A percentile compares a stretch with the other conserved stretches of the same genome.
Evolutionary conservation across 2,797 vertebrate genomes (phyloP).

Genomic region (Coregonus suidteri): DNA sequence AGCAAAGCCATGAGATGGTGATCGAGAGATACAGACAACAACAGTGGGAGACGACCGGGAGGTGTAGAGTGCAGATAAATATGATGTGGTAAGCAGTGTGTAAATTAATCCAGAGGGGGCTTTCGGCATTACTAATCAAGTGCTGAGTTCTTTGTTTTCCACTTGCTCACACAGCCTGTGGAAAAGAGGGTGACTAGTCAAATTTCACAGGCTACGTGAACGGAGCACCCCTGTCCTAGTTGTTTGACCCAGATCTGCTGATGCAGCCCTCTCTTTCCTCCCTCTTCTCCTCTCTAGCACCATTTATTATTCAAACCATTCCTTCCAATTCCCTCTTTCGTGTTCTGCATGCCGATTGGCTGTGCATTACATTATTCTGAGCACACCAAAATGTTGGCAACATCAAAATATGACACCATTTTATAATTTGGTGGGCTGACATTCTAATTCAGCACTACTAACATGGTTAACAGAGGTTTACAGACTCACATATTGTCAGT

Average conservation of each 20-base stretch:
- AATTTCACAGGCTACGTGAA: conserved; percentile 59
- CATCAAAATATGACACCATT: conserved; percentile 50
- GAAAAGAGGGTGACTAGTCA: conserved; percentile 68
- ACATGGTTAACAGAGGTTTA: conserved; percentile 13
- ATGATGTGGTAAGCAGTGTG: conserved; percentile 51
- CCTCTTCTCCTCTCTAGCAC: conserved; percentile 9
- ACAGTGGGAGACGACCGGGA: neutral
- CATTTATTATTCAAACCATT: conserved; percentile 48
- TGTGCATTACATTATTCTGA: conserved; percentile 50
- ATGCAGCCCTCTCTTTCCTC: conserved; percentile 54
- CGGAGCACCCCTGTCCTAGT: conserved; percentile 63
- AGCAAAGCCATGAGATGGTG: neutral
- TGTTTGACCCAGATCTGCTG: conserved; percentile 76
- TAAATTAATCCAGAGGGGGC: conserved; percentile 7
- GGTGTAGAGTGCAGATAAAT: conserved; percentile 18
- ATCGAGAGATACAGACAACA: conserved; percentile 35
- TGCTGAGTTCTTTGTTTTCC: conserved; percentile 71
- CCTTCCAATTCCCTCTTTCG: conserved; percentile 61
- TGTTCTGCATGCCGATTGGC: conserved; percentile 69
- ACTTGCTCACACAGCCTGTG: conserved; percentile 53
- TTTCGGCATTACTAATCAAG: conserved; percentile 49
- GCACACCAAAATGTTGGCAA: conserved; percentile 54
- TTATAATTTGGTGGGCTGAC: conserved; percentile 31
- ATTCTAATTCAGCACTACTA: conserved; percentile 25
- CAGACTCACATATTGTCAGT: conserved; percentile 43